Base-by-base conservation (phyloP, 2,797 vertebrate species). In the Propithecus perrieri region DNA sequence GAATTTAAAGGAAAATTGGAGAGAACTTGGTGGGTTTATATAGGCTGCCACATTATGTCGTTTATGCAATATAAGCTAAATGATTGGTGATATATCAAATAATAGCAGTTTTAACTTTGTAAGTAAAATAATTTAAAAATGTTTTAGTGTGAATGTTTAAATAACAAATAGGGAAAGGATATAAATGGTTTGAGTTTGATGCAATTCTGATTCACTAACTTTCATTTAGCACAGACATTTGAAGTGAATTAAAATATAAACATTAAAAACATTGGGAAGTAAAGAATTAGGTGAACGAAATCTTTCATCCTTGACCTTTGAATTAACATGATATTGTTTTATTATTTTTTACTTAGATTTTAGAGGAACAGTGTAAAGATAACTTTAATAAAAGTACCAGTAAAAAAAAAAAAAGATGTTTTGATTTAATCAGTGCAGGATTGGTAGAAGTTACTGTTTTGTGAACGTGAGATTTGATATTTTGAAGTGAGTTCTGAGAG, bases 221-320 rank as follows among this genome's bases (percentile, higher is more conserved):
- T 94, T 94, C 74, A 88, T 14, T 87, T 96, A 85, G 48, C 8
- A 55, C 24, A 84, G 43, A 26, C 30, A 76, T 89, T 94, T 80
- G 41, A 97, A 94, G 72, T 96, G n/a, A 94, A 78, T 63, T 85
- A 94, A 91, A 63, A 86, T 92, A 11, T 93, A 92, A 93, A 50
- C 28, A 79, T 83, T 93, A 43, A 95, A 94, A 96, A 86, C 30
- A 50, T 78, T 57, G 93, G 41, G 35, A 46, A 59, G 67, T 41
- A 85, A 76, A 59, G 15, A 26, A 59, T 92, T 86, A 72, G 17
- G 20, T 95, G 41, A 92, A 43, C 20, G 92, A 53, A 12, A 79
- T 94, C 5, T 43, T 96, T 91, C 53, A 67, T 76, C 30, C 24
- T 92, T 22, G n/a, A 18, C 41, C 48, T 96, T 86, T 84, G 41